phyloP scores from a whole-genome alignment of 2,888 invertebrate genomes.

The Tenodera sinensis region DNA sequence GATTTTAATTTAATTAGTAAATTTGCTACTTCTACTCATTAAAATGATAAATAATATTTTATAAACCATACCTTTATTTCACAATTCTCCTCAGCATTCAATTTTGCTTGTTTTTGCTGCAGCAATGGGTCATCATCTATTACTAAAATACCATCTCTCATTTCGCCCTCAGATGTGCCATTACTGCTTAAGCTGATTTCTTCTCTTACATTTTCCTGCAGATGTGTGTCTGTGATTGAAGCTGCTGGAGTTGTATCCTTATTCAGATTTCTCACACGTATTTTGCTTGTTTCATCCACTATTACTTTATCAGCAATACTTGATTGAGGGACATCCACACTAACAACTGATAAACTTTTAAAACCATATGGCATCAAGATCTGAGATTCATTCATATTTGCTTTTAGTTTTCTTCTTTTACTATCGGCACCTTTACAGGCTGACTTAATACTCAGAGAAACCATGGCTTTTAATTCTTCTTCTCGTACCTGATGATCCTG shows the following conservation, averaged over 20 bases:
- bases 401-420: slow-evolving; percentile 45
- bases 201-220: not conserved
- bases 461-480: slow-evolving; percentile 57
- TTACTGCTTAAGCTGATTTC: not conserved
- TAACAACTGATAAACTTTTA: slow-evolving; percentile 26
- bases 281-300: slow-evolving; percentile 18
- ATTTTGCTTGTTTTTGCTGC: not conserved
- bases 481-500: slow-evolving; percentile 65
- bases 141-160: not conserved
- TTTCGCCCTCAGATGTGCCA: not conserved
- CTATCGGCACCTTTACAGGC: slow-evolving; percentile 41
- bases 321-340: not conserved
- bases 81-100: not conserved
- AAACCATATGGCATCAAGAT: not conserved
- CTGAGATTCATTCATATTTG: slow-evolving; percentile 36
- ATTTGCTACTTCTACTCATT: not conserved
- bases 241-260: not conserved
- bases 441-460: slow-evolving; percentile 51
- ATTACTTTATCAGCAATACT: not conserved
- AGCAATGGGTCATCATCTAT: slow-evolving; percentile 9
- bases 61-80: not conserved
- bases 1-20: too few species aligned
- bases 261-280: slow-evolving; percentile 26
- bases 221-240: not conserved
- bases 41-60: not conserved